These are phyloP conservation scores for Nemopilema nomurai DNA, from an alignment of 30 jellyfish, hydroid and myxozoan species.

Conservation along the genomic window DNA sequence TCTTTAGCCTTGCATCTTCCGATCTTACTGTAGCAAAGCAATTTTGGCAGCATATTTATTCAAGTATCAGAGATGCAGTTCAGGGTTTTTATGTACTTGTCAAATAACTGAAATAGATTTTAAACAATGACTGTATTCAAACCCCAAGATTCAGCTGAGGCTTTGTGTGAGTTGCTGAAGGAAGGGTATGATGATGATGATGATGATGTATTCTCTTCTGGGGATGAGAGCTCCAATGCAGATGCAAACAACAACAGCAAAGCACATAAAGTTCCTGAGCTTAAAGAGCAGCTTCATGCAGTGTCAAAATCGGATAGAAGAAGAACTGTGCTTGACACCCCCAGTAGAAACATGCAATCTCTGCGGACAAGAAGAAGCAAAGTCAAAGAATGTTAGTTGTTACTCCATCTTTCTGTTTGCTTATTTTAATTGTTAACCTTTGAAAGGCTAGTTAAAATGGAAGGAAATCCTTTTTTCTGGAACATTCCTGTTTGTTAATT, in stretches of 20 bases:
- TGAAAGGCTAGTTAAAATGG: too few relatives aligned
- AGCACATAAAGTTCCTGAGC: background rate
- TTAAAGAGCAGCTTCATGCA: background rate
- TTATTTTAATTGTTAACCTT: too few relatives aligned
- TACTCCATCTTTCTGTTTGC: background rate
- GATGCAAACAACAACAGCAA: conserved; percentile 1
- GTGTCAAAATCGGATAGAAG: background rate
- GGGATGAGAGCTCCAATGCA: conserved; percentile 39
- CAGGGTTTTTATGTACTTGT: too few relatives aligned
- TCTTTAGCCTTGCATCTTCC: too few relatives aligned
- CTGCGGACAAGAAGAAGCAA: background rate
- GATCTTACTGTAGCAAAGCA: too few relatives aligned
- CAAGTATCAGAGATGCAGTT: too few relatives aligned
- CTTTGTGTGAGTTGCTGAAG: conserved; percentile 20
- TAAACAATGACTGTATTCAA: too few relatives aligned
- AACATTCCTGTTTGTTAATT: too few relatives aligned
- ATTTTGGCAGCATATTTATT: too few relatives aligned
- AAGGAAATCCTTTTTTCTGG: too few relatives aligned
- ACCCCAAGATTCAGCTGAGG: conserved; percentile 53
- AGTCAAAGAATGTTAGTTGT: background rate
- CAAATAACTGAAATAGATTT: too few relatives aligned
- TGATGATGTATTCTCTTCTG: conserved; percentile 24
- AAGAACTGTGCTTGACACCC: background rate
- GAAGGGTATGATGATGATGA: conserved; percentile 44
- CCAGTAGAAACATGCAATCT: background rate